Base-by-base conservation (phyloP, 1,140 invertebrate species). In the Pristionchus pacificus region DNA sequence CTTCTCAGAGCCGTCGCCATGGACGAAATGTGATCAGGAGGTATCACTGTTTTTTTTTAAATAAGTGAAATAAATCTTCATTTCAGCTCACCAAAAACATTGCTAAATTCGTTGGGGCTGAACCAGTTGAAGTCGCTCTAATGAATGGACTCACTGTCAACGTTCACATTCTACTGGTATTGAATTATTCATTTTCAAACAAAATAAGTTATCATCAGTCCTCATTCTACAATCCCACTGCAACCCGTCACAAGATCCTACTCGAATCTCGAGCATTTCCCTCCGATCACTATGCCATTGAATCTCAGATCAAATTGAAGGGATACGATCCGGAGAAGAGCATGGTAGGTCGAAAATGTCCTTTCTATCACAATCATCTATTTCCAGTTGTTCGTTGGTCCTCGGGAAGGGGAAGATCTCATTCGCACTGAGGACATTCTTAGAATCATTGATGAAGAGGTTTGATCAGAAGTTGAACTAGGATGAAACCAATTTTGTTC, bases 191-290 rank as follows among this genome's bases (percentile, higher is more conserved):
- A n/a, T n/a, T n/a, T n/a, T n/a, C n/a, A n/a, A n/a, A n/a, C 0
- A 58, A 15, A 1, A 60, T 10, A 2, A 0, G 2, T 14, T 68
- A 30, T 24, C 62, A 76, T 25, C 32, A 76, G 74, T 76, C 81
- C 19, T 69, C 80, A 14, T 90, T 90, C 80, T 89, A 89, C 76
- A 78, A 84, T 72, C 89, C 89, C 61, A 87, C 85, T 2, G 65
- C 74, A 70, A 77, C 78, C 58, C 81, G 88, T 69, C 83, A 86
- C 76, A 89, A 89, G 78, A 88, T 89, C 62, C 74, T 89, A 14
- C 85, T 88, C 29, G 88, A 89, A 81, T 84, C 83, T 10, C 85
- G 87, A 73, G 87, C 88, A 0, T 90, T 89, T 79, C 88, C 88
- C 2, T 88, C 88, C 13, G 89, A 89, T 82, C 85, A 87, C 80